Percentiles rank a stretch among this genome's conserved stretches.
Evolutionary conservation across 2,113 vertebrate species (phyloP).

Genomic region (Panurus biarmicus): DNA sequence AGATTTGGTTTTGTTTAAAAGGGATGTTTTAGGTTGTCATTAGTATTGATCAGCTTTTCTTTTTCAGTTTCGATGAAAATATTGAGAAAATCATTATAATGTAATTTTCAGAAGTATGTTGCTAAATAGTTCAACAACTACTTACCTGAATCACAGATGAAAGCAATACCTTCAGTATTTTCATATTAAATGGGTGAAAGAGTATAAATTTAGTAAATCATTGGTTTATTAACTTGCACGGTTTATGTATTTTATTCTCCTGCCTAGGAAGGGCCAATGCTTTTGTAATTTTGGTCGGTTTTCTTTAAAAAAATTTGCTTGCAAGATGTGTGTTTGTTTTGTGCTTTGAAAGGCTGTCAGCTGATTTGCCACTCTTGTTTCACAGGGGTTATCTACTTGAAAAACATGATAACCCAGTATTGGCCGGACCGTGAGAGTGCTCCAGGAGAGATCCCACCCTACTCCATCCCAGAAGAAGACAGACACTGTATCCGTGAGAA

Average conservation of each 20-base stretch:
- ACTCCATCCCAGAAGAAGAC: slow-evolving; percentile 94
- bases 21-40: not conserved
- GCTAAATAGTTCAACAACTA: not conserved
- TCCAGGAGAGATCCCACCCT: slow-evolving; percentile 82
- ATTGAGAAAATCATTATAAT: not conserved
- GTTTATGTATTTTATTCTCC: not conserved
- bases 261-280: not conserved
- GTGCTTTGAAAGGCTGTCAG: not conserved
- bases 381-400: slow-evolving; percentile 97
- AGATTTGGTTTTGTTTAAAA: not conserved
- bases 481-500: slow-evolving; percentile 93
- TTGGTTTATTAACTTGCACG: not conserved
- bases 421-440: slow-evolving; percentile 90
- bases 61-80: not conserved
- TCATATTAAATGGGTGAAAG: not conserved
- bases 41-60: not conserved
- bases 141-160: not conserved
- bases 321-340: not conserved
- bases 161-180: not conserved
- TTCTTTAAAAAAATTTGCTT: not conserved
- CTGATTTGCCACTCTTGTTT: not conserved
- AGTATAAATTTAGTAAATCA: not conserved
- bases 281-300: not conserved
- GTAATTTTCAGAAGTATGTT: not conserved
- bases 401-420: slow-evolving; percentile 98